Evolutionary conservation across 2,797 vertebrate genomes (phyloP).

Genomic region (Zenarchopterus dispar): DNA sequence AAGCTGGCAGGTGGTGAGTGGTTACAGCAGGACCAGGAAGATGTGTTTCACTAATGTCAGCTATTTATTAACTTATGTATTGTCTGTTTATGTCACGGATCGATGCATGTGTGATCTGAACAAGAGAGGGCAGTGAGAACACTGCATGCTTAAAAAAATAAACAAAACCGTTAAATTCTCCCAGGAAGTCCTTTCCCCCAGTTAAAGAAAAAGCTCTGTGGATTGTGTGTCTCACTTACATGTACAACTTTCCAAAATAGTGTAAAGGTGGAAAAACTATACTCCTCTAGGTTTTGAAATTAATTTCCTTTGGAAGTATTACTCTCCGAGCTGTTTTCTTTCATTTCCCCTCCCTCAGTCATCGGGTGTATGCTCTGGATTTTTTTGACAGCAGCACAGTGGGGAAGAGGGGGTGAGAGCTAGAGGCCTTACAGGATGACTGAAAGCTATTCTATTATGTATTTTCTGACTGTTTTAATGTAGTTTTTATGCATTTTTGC

Average conservation of each 20-base stretch:
- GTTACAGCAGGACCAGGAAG: constrained; percentile 41
- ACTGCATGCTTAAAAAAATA: constrained; percentile 62
- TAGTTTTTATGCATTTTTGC: constrained; percentile 6
- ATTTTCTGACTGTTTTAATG: constrained; percentile 16
- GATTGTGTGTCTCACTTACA: constrained; percentile 55
- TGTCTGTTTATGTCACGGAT: constrained; percentile 43
- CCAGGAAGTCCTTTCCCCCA: constrained; percentile 60
- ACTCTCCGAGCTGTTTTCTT: constrained; percentile 71
- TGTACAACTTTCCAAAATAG: constrained; percentile 6
- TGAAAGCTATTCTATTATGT: constrained; percentile 25
- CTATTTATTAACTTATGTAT: constrained; percentile 19
- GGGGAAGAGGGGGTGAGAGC: constrained; percentile 37
- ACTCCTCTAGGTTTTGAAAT: constrained; percentile 74
- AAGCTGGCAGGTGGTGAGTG: constrained; percentile 54
- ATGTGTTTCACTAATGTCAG: constrained; percentile 35
- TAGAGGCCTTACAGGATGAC: constrained; percentile 20
- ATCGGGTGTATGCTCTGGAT: constrained; percentile 43
- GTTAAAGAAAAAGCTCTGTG: constrained; percentile 72
- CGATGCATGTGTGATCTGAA: constrained; percentile 47
- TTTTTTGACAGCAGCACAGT: constrained; percentile 50
- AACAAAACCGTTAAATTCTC: constrained; percentile 74
- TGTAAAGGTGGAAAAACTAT: constrained; percentile 60
- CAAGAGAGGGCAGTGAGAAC: constrained; percentile 30
- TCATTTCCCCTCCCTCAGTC: constrained; percentile 56
- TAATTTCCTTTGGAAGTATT: constrained; percentile 77